These are phyloP conservation scores for Leptopterna dolabrata DNA, from an alignment of 2,888 invertebrate species.

Conservation along the genomic window DNA sequence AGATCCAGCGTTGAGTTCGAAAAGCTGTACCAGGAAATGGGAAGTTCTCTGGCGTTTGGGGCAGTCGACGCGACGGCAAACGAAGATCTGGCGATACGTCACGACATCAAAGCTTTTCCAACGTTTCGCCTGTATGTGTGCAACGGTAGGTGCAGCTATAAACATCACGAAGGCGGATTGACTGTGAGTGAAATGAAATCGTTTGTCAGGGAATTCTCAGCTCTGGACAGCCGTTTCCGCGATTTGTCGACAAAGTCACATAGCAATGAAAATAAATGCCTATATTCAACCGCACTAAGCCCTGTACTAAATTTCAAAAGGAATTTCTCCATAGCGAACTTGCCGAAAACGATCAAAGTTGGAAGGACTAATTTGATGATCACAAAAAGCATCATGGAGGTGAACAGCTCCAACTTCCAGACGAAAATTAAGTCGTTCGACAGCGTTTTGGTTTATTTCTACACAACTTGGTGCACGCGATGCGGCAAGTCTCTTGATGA, in stretches of 20 bases:
- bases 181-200: not conserved
- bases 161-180: constrained; percentile 23
- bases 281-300: not conserved
- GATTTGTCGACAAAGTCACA: not conserved
- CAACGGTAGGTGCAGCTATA: constrained; percentile 37
- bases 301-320: not conserved
- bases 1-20: not conserved
- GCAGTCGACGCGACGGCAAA: constrained; percentile 9
- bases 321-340: not conserved
- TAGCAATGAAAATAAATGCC: too few relatives aligned
- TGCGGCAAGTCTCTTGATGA: not conserved
- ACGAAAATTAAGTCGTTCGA: constrained; percentile 18
- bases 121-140: constrained; percentile 37
- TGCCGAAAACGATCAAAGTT: constrained; percentile 16
- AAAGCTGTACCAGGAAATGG: not conserved
- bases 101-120: constrained; percentile 33
- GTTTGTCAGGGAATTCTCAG: not conserved
- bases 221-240: not conserved
- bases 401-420: constrained; percentile 20
- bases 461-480: constrained; percentile 30
- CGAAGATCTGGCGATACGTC: not conserved
- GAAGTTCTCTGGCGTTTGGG: not conserved
- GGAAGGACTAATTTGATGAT: not conserved
- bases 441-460: constrained; percentile 25
- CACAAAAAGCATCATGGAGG: constrained; percentile 14